Conservation (phyloP, 2,797 vertebrate genomes). For the Melanotaenia trifasciata region DNA sequence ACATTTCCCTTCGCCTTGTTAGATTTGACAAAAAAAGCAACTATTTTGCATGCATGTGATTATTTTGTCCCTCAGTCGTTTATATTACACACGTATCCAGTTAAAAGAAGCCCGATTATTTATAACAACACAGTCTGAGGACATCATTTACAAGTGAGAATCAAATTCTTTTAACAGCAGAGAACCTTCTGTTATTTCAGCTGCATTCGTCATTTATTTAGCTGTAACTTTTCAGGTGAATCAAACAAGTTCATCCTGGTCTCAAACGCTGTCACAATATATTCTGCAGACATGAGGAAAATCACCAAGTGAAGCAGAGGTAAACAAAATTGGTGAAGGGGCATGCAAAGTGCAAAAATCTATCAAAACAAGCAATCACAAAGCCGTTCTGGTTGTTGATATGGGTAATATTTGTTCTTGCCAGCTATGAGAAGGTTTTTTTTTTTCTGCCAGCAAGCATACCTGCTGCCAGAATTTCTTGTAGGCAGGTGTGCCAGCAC, state of each 20-base stretch:
- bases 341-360: conserved; percentile 1
- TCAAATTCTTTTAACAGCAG: not conserved
- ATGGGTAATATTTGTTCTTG: conserved; percentile 16
- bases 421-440: not conserved
- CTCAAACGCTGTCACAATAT: conserved; percentile 6
- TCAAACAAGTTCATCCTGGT: conserved; percentile 16
- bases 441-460: not conserved
- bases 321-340: not conserved
- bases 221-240: not conserved
- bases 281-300: conserved; percentile 6
- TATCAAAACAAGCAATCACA: conserved; percentile 18
- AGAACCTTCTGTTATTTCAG: not conserved
- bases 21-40: not conserved
- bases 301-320: not conserved
- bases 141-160: conserved; percentile 1
- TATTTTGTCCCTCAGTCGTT: not conserved
- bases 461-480: not conserved
- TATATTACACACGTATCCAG: not conserved
- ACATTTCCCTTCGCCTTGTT: conserved; percentile 7
- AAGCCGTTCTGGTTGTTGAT: conserved; percentile 5
- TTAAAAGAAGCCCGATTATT: not conserved
- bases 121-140: conserved; percentile 7
- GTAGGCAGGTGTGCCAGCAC: not conserved
- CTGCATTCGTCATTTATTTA: not conserved
- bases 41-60: not conserved